phyloP scores from a whole-genome alignment of 2,888 invertebrate genomes.

The Metalampra italica region DNA sequence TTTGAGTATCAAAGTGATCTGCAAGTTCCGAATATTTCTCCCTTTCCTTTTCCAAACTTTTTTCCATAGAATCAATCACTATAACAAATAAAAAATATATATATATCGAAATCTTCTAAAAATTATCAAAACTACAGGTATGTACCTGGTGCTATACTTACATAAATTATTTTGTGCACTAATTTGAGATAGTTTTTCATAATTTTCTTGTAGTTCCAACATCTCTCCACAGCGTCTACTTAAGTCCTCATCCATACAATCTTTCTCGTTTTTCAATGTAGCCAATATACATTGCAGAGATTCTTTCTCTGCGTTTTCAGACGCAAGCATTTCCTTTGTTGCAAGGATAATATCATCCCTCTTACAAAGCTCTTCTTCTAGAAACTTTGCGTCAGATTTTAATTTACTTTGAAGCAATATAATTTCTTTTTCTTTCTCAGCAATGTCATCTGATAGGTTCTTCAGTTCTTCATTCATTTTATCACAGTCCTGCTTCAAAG shows the following conservation, averaged over 20 bases:
- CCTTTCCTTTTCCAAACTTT: slow-evolving; percentile 30
- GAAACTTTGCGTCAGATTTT: slow-evolving; percentile 18
- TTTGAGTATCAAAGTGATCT: slow-evolving; percentile 31
- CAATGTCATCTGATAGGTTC: slow-evolving; percentile 21
- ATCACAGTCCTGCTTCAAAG: slow-evolving; percentile 23
- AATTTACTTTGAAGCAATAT: slow-evolving; percentile 22
- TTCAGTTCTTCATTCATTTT: slow-evolving; percentile 25
- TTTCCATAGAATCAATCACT: slow-evolving; percentile 34
- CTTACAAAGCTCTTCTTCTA: slow-evolving; percentile 24
- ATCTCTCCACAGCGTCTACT: slow-evolving; percentile 25
- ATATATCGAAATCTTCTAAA: too few species aligned
- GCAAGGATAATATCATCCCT: slow-evolving; percentile 22
- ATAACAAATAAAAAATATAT: slow-evolving; percentile 12
- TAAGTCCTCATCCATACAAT: slow-evolving; percentile 23
- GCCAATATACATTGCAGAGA: slow-evolving; percentile 22
- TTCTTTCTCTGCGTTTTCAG: slow-evolving; percentile 22
- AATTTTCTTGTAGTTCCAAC: slow-evolving; percentile 24
- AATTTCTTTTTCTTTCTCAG: slow-evolving; percentile 26
- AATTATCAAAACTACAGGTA: background rate
- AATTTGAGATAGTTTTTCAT: slow-evolving; percentile 21
- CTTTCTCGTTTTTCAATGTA: slow-evolving; percentile 25
- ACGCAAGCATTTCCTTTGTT: slow-evolving; percentile 21
- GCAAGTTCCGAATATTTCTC: slow-evolving; percentile 30
- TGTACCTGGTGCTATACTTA: slow-evolving; percentile 16
- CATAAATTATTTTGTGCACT: slow-evolving; percentile 28